Percentiles rank a stretch among this genome's conserved stretches.
Evolutionary conservation across 1,140 invertebrate species (phyloP).

Genomic region (Anoplophora glabripennis): DNA sequence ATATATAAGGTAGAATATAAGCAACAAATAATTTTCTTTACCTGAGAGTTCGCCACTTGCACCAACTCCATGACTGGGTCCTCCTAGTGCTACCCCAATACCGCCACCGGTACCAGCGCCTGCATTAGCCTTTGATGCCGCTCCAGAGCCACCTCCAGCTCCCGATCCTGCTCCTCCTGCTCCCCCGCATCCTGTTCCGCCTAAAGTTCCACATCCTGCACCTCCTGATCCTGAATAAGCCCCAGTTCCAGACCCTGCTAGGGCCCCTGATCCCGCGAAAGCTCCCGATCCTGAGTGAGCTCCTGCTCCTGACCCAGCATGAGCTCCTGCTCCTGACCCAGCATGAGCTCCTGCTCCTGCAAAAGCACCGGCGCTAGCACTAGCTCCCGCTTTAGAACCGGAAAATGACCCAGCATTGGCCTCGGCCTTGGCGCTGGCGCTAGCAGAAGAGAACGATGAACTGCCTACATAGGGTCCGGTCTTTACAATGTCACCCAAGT

Average conservation of each 20-base stretch:
- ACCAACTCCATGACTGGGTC: too few species aligned
- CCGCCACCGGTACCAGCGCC: neutral
- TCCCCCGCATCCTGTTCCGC: neutral
- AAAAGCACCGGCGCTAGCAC: neutral
- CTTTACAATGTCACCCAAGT: neutral
- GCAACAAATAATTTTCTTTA: too few species aligned
- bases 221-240: neutral
- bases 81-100: too few species aligned
- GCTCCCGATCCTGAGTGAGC: neutral
- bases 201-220: neutral
- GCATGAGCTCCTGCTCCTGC: neutral
- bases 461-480: neutral
- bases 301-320: neutral
- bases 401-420: neutral
- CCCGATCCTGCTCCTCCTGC: neutral
- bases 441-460: neutral
- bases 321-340: neutral
- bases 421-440: neutral
- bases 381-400: neutral
- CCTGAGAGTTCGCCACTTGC: too few species aligned
- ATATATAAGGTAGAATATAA: too few species aligned
- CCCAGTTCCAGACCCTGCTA: neutral
- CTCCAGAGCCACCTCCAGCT: neutral
- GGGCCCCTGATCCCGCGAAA: neutral
- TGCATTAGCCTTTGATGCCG: neutral